Evolutionary conservation across 2,113 vertebrate genomes (phyloP), one percentile per base, ranked within the genome.

Genomic region (Emydura subglobosa): DNA sequence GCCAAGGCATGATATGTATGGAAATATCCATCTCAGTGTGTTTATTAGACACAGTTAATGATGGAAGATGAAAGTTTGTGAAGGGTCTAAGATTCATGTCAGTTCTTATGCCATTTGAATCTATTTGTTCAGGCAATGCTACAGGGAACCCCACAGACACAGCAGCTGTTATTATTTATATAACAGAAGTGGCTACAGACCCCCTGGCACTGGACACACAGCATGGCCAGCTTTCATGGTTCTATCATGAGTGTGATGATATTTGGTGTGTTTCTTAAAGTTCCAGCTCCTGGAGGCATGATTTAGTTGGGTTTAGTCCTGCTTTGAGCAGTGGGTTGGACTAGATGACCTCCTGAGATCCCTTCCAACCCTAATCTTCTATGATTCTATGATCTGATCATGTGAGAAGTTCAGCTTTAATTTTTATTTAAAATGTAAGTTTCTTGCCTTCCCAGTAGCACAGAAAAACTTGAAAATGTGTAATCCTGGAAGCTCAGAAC

Each of bases 141-240:
- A 9, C 13, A 83, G 51, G 34, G 11, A 91, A 91, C 86, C 47
- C 82, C 39, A 25, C 2, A 19, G 74, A 44, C 42, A 29, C 65
- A 90, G 91, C 27, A 78, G 54, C 0, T 34, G 54, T 42, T 44
- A 59, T 94, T 79, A 79, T 83, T 97, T 34, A 17, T 90, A 76
- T 44, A 47, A 92, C 42, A 92, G 59, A 47, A 16, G 68, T 4
- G 74, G 17, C 83, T 22, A 72, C 78, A 54, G 31, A 22, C 82
- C 22, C 55, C 79, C 72, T 86, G 44, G 39, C 86, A 78, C 22
- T 76, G 39, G 42, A 83, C 72, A 42, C 55, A 86, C 31, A 88
- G 3, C 0, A 0, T n/a, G 81, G 42, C 68, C 51, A 92, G 82
- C 80, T 90, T 50, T 91, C 82, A 50, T 0, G 0, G 12, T 51